These are phyloP conservation scores for Tylochromis polylepis DNA, from an alignment of 2,113 vertebrate genomes.

Conservation along the genomic window DNA sequence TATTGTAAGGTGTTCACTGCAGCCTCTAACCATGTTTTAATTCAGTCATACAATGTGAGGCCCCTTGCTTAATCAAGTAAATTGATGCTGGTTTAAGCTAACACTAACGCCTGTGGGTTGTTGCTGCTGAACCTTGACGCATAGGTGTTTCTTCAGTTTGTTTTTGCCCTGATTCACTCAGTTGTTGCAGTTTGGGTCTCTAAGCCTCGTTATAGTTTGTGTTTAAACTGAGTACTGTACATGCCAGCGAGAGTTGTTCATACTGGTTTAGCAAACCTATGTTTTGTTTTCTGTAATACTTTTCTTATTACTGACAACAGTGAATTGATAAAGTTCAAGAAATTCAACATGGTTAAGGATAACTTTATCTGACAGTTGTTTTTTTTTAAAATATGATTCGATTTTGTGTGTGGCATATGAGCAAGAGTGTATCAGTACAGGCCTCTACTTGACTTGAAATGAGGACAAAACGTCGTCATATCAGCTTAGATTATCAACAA, in stretches of 20 bases:
- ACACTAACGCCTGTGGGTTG: neutral
- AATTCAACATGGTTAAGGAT: neutral
- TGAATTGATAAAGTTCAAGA: neutral
- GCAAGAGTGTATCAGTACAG: slow-evolving; percentile 75
- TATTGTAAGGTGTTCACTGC: neutral
- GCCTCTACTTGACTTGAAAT: slow-evolving; percentile 75
- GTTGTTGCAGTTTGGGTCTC: accelerated
- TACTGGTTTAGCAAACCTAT: neutral
- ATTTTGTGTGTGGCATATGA: slow-evolving; percentile 37
- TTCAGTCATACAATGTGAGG: neutral
- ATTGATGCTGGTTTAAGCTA: neutral
- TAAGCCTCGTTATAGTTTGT: neutral
- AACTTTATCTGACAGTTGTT: neutral
- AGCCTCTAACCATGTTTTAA: neutral
- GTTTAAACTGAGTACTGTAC: neutral
- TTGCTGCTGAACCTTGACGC: neutral
- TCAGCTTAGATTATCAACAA: slow-evolving; percentile 57
- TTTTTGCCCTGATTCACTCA: neutral
- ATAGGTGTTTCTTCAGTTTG: neutral
- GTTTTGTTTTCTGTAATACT: neutral
- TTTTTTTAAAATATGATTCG: accelerated
- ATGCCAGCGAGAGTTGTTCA: accelerated
- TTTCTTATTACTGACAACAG: neutral
- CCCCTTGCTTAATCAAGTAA: neutral
- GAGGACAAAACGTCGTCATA: slow-evolving; percentile 60